These are phyloP conservation scores for Watsonalla binaria DNA, from an alignment of 2,888 invertebrate species.

Conservation along the genomic window DNA sequence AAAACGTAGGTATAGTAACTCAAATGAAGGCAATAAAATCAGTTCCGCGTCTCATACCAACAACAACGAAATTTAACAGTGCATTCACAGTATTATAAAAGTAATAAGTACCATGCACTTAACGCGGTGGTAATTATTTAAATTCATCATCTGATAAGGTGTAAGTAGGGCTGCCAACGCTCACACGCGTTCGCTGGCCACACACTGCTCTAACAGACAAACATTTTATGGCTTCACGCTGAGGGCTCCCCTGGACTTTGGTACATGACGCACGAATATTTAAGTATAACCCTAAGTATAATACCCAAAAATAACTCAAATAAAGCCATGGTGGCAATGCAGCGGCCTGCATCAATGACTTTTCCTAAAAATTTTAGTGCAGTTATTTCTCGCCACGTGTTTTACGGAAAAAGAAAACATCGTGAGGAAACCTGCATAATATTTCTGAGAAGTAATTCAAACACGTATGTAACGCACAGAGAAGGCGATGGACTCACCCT, in stretches of 20 bases:
- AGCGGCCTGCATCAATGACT: too few relatives aligned
- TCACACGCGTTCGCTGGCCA: not conserved
- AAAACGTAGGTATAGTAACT: constrained; percentile 15
- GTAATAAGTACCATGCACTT: constrained; percentile 24
- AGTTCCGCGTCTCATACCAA: constrained; percentile 27
- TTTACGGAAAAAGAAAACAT: too few relatives aligned
- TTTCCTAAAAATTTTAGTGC: too few relatives aligned
- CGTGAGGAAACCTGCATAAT: too few relatives aligned
- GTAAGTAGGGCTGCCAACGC: constrained; percentile 14
- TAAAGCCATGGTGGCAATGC: too few relatives aligned
- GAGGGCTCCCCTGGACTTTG: not conserved
- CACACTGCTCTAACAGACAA: not conserved
- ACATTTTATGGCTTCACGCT: not conserved
- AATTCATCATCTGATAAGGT: constrained; percentile 30
- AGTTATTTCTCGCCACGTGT: too few relatives aligned
- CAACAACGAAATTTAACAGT: constrained; percentile 22
- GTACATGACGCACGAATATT: too few relatives aligned
- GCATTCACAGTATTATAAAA: constrained; percentile 28
- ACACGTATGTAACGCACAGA: too few relatives aligned
- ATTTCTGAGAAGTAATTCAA: too few relatives aligned
- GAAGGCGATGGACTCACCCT: too few relatives aligned
- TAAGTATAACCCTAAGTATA: too few relatives aligned
- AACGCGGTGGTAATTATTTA: constrained; percentile 29
- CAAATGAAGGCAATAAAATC: constrained; percentile 33
- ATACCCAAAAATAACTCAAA: too few relatives aligned